These are phyloP conservation scores for Stegastes partitus DNA, from an alignment of 2,113 vertebrate species.

Conservation along the genomic window DNA sequence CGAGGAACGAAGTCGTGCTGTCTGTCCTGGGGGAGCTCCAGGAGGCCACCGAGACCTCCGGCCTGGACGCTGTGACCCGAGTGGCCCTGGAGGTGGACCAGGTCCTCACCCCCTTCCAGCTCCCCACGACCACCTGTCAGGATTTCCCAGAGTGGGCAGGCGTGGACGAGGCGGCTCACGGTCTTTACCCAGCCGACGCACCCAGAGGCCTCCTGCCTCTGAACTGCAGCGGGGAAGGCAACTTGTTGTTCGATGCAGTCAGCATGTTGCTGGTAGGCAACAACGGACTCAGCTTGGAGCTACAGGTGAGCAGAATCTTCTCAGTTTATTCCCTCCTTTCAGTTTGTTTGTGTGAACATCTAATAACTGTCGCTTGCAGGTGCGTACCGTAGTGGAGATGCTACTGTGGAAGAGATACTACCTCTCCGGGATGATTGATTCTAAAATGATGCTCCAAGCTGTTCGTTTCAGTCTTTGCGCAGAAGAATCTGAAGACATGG, in stretches of 20 bases:
- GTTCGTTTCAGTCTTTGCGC: slow-evolving; percentile 94
- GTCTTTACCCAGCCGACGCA: slow-evolving; percentile 92
- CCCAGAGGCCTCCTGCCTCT: slow-evolving; percentile 91
- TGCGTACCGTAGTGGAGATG: slow-evolving; percentile 96
- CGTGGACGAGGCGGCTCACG: slow-evolving; percentile 88
- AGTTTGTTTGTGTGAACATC: not conserved
- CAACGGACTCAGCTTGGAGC: slow-evolving; percentile 90
- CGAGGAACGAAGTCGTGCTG: slow-evolving; percentile 90
- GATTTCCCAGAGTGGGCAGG: slow-evolving; percentile 87
- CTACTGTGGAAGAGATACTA: slow-evolving; percentile 94
- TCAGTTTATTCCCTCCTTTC: not conserved
- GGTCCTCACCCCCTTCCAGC: slow-evolving; percentile 85
- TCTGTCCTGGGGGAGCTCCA: slow-evolving; percentile 92
- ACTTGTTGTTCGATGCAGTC: slow-evolving; percentile 92
- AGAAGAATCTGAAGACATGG: slow-evolving; percentile 93
- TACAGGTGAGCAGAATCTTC: slow-evolving; percentile 85
- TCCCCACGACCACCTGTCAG: slow-evolving; percentile 83
- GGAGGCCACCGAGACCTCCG: slow-evolving; percentile 91
- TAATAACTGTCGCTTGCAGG: slow-evolving; percentile 64
- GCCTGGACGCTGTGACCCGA: slow-evolving; percentile 87
- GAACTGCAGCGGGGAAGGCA: slow-evolving; percentile 91
- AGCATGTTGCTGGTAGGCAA: slow-evolving; percentile 92
- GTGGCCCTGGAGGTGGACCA: slow-evolving; percentile 87
- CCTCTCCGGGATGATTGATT: slow-evolving; percentile 95
- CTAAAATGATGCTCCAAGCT: slow-evolving; percentile 97